Base-by-base conservation (phyloP, 2,888 invertebrate species). In the Caenorhabditis afra region DNA sequence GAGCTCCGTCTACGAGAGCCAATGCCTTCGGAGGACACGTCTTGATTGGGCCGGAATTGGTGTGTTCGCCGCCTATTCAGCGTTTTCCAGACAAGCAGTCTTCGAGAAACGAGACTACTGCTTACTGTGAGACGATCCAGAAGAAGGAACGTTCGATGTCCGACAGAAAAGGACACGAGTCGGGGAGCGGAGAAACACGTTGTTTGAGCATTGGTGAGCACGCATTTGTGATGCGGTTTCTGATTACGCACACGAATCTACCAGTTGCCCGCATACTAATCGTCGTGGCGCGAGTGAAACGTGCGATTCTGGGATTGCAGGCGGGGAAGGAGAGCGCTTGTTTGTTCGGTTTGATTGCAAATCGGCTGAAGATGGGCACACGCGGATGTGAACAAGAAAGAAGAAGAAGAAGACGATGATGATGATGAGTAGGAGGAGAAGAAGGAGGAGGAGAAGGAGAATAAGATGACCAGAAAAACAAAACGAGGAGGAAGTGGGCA, bases 241-340 rank as follows among this genome's bases (percentile, higher is more conserved):
- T 65, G 65, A 65, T 65, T 65, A 65, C 65, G 65, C 64, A 44
- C 50, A 41, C 41, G n/a, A n/a, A n/a, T 16, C 41, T 7, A 18
- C 49, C 22, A 64, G 41, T 41, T 65, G n/a, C 29, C 53, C 53
- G 65, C 65, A 65, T 65, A 65, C 53, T 65, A 65, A 65, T 64
- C 23, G 49, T 4, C 8, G 5, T n/a, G 41, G 37, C 18, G 4
- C 2, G 14, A 14, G 22, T n/a, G 20, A 62, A 39, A 49, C n/a
- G 18, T 14, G 14, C 11, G 22, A 37, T 20, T 57, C 11, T 39
- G 20, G 57, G 57, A 39, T 39, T 29, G 29, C 29, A 29, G 29
- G 44, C 5, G 16, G 14, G 7, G 45, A 22, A 44, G 35, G 44
- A n/a, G 29, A 7, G 23, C 16, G 52, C 29, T 53, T 53, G 53